Percentiles rank a stretch among this genome's conserved stretches.
Conservation (phyloP, 2,113 vertebrate species). For the Pithys albifrons region DNA sequence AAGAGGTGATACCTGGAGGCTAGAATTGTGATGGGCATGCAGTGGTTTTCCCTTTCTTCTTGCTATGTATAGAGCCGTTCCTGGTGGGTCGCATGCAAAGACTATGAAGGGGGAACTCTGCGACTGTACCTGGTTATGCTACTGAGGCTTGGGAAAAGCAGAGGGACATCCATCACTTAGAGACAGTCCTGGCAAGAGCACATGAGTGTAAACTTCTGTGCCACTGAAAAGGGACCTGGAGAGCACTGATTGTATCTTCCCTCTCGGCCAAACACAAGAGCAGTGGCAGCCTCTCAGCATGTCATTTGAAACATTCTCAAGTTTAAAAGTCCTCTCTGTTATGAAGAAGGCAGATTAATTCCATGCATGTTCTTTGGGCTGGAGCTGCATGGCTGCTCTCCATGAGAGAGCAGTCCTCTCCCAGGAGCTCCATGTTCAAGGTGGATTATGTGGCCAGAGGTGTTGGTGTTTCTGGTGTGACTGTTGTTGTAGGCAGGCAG, state of each 20-base stretch:
- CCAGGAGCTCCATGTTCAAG: neutral
- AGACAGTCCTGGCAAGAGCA: neutral
- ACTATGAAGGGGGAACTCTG: fast-evolving
- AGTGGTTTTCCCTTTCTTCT: neutral
- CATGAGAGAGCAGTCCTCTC: fast-evolving
- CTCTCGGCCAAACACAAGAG: neutral
- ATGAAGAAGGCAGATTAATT: neutral
- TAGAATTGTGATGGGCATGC: neutral
- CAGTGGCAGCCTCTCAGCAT: neutral
- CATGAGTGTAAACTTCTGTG: neutral
- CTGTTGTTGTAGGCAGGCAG: neutral
- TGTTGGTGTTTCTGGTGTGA: neutral
- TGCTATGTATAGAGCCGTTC: neutral
- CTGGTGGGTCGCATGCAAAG: neutral
- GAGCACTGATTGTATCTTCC: neutral
- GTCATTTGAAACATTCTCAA: neutral
- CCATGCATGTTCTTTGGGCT: neutral
- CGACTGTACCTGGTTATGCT: neutral
- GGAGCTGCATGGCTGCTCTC: neutral
- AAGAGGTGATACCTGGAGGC: neutral
- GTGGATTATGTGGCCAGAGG: neutral
- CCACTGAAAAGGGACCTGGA: neutral
- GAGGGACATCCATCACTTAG: neutral
- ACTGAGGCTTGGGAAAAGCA: neutral
- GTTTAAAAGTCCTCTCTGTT: neutral